A percentile compares a stretch with the other conserved stretches of the same genome.
Evolutionary conservation across 2,113 vertebrate genomes (phyloP).

Genomic region (Myanophis thanlyinensis): DNA sequence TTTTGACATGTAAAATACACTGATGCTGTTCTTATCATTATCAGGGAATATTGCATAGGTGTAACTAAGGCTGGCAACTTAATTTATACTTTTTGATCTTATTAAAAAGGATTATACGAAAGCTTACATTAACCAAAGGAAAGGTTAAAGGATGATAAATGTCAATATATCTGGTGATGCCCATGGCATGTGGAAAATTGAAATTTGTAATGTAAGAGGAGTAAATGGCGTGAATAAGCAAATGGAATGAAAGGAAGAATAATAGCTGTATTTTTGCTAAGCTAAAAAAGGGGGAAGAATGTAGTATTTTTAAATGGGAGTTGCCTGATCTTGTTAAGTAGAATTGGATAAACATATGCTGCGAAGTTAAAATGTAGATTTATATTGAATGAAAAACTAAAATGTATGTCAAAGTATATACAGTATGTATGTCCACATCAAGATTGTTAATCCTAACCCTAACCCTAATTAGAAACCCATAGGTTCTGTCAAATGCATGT

Average conservation of each 20-base stretch:
- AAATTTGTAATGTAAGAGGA: not conserved
- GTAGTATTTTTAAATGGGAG: not conserved
- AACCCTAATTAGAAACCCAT: not conserved
- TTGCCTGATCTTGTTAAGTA: not conserved
- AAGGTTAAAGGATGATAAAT: not conserved
- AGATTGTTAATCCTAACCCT: not conserved
- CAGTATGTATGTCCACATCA: not conserved
- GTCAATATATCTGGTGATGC: not conserved
- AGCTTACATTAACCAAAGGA: not conserved
- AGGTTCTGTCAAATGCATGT: not conserved
- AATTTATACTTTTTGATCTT: not conserved
- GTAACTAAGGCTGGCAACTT: not conserved
- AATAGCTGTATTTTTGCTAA: not conserved
- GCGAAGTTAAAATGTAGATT: not conserved
- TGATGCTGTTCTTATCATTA: not conserved
- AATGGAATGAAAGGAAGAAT: not conserved
- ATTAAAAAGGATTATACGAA: not conserved
- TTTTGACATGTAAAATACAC: not conserved
- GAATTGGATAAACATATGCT: not conserved
- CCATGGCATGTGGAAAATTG: not conserved
- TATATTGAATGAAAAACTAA: not conserved
- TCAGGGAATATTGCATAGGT: not conserved
- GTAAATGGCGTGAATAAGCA: not conserved
- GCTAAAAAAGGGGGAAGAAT: not conserved
- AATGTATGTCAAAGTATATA: not conserved